A percentile compares a stretch with the other conserved stretches of the same genome.
Conservation (phyloP, 2,797 vertebrate species). For the Trachops cirrhosus region DNA sequence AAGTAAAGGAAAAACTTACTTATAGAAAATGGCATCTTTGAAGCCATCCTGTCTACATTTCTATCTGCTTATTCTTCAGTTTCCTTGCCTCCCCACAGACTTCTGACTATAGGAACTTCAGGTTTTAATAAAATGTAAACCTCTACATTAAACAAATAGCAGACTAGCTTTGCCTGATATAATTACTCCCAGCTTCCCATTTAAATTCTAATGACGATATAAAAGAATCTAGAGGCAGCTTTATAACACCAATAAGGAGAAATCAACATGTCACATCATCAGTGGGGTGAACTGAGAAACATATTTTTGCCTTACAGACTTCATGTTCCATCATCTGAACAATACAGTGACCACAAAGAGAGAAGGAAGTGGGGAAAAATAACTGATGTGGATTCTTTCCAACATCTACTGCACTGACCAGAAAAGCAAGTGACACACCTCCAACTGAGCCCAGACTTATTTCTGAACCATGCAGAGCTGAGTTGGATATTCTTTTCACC, state of each 20-base stretch:
- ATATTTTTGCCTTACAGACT: neutral
- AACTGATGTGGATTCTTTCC: neutral
- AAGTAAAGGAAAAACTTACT: neutral
- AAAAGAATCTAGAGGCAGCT: neutral
- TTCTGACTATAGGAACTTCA: neutral
- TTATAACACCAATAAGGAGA: neutral
- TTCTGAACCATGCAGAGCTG: neutral
- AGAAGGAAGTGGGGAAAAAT: neutral
- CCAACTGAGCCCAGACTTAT: neutral
- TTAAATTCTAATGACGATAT: neutral
- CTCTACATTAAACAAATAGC: neutral
- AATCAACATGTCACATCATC: neutral
- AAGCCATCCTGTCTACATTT: neutral
- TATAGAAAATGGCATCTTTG: neutral
- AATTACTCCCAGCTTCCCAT: neutral
- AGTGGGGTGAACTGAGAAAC: neutral
- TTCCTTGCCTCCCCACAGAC: neutral
- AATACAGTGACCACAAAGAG: neutral
- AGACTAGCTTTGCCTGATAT: neutral
- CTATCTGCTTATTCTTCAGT: neutral
- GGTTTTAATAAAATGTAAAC: neutral
- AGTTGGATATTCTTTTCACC: neutral
- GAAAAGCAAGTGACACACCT: neutral
- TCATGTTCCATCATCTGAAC: neutral
- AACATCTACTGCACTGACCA: neutral